Base-by-base conservation (phyloP, 2,888 invertebrate species). In the Trissolcus brochymenae region DNA sequence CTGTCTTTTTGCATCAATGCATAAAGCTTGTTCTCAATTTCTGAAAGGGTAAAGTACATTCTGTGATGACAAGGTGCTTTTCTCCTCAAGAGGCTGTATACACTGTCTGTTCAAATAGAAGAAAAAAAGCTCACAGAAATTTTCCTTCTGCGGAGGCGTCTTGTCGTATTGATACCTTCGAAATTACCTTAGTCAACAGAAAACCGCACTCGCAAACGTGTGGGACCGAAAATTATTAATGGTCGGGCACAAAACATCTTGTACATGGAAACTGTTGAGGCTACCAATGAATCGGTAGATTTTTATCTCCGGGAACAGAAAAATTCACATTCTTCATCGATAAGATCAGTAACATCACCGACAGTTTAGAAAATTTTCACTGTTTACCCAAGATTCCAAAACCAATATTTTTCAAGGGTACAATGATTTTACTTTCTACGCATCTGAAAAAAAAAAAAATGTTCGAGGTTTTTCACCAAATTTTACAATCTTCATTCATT, bases 271-370 rank as follows among this genome's bases (percentile, higher is more conserved):
- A 43, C n/a, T 50, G 35, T 55, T 6, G 41, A 73, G 17, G 54
- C 59, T 72, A 51, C 53, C 64, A 74, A 74, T 68, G 74, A 74
- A 57, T 56, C 62, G 16, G 49, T 61, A 67, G 67, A 75, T 68
- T 53, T 60, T 55, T 67, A 64, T 67, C 64, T 21, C 17, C 2
- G 11, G 35, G 55, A 59, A 29, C 29, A 46, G 41, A 62, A 61
- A 61, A 73, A 66, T 53, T 29, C 53, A 51, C 46, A 67, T 59
- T 62, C 40, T 54, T 59, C 43, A 1, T n/a, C 14, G 59, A 70
- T 68, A 60, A 68, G 49, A 75, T 75, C 65, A 65, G 43, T 75
- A 59, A 6, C n/a, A 51, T 65, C 70, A 55, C 70, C 64, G 64
- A 41, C 41, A 41, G 40, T 16, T 61, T 51, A 13, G 14, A 50